These are phyloP conservation scores for Miltochrista miniata DNA, from an alignment of 2,888 invertebrate genomes.

Conservation along the genomic window DNA sequence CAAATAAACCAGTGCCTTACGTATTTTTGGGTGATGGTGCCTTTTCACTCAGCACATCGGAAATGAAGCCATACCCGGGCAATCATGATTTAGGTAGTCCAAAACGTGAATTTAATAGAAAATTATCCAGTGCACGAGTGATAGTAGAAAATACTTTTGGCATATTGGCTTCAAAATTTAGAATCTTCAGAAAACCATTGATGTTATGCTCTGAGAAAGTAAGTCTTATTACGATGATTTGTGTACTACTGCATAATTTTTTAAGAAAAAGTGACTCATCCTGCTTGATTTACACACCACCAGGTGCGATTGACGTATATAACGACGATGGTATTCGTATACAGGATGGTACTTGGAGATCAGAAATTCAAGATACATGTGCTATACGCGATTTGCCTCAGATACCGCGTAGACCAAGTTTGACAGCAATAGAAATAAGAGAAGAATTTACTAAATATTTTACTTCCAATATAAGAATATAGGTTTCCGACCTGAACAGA, in stretches of 20 bases:
- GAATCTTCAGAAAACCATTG: constrained; percentile 40
- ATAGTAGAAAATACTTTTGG: constrained; percentile 35
- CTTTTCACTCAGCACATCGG: constrained; percentile 22
- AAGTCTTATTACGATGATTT: constrained; percentile 35
- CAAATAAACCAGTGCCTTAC: constrained; percentile 33
- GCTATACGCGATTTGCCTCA: no score
- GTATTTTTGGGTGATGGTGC: constrained; percentile 41
- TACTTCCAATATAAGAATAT: no score
- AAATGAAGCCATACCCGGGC: constrained; percentile 44
- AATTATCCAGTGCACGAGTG: constrained; percentile 26
- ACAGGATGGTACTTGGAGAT: constrained; percentile 23
- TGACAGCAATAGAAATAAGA: no score
- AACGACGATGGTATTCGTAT: constrained; percentile 12
- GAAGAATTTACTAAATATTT: no score
- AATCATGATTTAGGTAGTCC: constrained; percentile 26
- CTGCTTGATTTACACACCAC: constrained; percentile 17
- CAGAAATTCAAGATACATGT: no score
- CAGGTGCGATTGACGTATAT: constrained; percentile 28
- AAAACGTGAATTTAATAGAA: constrained; percentile 31
- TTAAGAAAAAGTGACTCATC: constrained; percentile 10
- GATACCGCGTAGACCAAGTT: no score
- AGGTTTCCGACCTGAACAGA: no score
- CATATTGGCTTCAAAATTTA: constrained; percentile 32
- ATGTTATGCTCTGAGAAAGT: constrained; percentile 29
- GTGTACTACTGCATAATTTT: constrained; percentile 38